phyloP scores from a whole-genome alignment of 1,140 invertebrate species.

The Zaprionus kolodkinae region DNA sequence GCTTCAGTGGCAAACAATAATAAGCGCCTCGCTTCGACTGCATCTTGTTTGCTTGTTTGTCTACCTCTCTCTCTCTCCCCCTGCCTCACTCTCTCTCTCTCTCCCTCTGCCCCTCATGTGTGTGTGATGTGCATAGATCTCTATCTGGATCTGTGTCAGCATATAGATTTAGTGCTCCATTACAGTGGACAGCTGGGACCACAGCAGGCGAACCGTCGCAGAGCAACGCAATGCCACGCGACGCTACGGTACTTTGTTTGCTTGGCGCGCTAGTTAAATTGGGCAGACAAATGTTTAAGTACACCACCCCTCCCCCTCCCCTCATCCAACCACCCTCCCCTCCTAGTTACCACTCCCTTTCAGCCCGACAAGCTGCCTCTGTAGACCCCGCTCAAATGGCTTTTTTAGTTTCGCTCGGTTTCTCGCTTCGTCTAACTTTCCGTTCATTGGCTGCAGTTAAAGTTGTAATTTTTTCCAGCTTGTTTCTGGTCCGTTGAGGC shows the following conservation, averaged over 20 bases:
- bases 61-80: not conserved
- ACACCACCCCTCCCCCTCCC: conserved; percentile 6
- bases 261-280: conserved; percentile 60
- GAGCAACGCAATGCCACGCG: not conserved
- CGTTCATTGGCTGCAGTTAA: conserved; percentile 39
- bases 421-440: conserved; percentile 38
- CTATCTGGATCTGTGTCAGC: conserved; percentile 53
- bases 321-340: not conserved
- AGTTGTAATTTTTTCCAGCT: conserved; percentile 38
- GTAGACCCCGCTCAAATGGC: conserved; percentile 1
- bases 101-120: not conserved
- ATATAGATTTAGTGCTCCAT: conserved; percentile 63
- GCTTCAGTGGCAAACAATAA: conserved; percentile 73
- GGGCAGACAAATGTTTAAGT: conserved; percentile 63
- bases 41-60: conserved; percentile 55
- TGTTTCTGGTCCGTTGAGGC: conserved; percentile 34
- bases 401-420: conserved; percentile 19
- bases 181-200: conserved; percentile 47
- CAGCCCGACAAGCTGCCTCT: not conserved
- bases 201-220: conserved; percentile 4
- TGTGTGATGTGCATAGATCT: conserved; percentile 40
- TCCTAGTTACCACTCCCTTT: not conserved
- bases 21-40: conserved; percentile 56
- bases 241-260: conserved; percentile 46
- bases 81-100: not conserved